These are phyloP conservation scores for Ormyrus thymus DNA, from an alignment of 2,888 invertebrate genomes.

Conservation along the genomic window DNA sequence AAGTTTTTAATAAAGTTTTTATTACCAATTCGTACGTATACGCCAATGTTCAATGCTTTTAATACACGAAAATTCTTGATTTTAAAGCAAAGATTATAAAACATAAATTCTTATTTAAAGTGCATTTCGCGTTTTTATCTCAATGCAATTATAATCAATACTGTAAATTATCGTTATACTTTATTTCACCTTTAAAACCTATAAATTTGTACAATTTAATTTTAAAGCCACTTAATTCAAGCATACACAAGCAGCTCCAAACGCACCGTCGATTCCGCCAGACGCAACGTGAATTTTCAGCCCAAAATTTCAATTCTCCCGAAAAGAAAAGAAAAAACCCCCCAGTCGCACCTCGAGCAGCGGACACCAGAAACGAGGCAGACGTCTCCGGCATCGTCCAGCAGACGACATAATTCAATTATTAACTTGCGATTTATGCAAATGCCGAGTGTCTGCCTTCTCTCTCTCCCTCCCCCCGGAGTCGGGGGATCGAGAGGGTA, in stretches of 20 bases:
- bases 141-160: neutral
- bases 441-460: neutral
- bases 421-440: constrained; percentile 52
- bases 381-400: neutral
- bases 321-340: no score
- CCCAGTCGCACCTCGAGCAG: no score
- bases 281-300: no score
- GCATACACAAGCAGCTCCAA: no score
- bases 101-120: no score
- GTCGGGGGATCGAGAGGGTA: no score
- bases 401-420: constrained; percentile 48
- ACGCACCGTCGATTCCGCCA: no score
- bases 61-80: neutral
- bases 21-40: no score
- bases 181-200: neutral
- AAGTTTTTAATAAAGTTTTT: neutral
- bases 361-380: no score
- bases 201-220: neutral
- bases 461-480: no score
- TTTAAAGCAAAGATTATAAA: no score
- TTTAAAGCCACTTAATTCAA: neutral
- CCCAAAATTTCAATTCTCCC: no score
- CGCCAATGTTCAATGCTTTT: neutral
- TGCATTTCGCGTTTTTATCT: neutral
- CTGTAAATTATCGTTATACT: neutral